Conservation (phyloP, 1,140 invertebrate genomes). For the Halictus rubicundus region DNA sequence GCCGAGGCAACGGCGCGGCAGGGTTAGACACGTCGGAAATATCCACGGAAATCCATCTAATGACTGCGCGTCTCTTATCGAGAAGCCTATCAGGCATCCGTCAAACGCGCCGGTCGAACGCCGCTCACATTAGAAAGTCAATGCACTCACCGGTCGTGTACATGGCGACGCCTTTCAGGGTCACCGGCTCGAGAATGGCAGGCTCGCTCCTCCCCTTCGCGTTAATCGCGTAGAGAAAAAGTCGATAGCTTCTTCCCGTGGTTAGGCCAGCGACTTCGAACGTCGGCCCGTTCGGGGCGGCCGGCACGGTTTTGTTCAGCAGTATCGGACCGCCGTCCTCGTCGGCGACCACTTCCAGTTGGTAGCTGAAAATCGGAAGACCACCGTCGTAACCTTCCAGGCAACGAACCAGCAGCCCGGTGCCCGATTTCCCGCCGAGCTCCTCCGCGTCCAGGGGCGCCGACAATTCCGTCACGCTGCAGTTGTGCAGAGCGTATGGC, state of each 20-base stretch:
- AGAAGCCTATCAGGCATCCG: background rate
- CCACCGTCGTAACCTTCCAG: conserved; percentile 92
- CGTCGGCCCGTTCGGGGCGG: conserved; percentile 76
- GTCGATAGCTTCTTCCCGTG: conserved; percentile 87
- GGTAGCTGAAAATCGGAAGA: conserved; percentile 87
- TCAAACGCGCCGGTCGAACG: conserved; percentile 1
- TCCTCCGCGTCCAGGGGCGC: conserved; percentile 67
- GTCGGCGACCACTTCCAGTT: conserved; percentile 86
- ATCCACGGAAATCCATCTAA: background rate
- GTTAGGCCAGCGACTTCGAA: conserved; percentile 90
- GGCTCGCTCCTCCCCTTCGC: conserved; percentile 91
- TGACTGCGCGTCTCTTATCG: background rate
- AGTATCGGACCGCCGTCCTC: conserved; percentile 65
- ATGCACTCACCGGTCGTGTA: conserved; percentile 77
- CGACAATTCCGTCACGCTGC: conserved; percentile 82
- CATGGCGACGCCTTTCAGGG: conserved; percentile 88
- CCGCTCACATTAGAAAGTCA: conserved; percentile 28
- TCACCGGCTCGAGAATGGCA: conserved; percentile 89
- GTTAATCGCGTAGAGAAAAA: conserved; percentile 90
- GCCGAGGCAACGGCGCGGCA: too few species aligned
- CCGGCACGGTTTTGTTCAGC: conserved; percentile 68
- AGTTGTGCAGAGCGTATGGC: conserved; percentile 92
- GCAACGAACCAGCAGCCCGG: conserved; percentile 86
- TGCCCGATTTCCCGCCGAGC: conserved; percentile 75
- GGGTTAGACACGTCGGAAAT: background rate